Conservation (phyloP, 2,797 vertebrate genomes). For the Okamejei kenojei region DNA sequence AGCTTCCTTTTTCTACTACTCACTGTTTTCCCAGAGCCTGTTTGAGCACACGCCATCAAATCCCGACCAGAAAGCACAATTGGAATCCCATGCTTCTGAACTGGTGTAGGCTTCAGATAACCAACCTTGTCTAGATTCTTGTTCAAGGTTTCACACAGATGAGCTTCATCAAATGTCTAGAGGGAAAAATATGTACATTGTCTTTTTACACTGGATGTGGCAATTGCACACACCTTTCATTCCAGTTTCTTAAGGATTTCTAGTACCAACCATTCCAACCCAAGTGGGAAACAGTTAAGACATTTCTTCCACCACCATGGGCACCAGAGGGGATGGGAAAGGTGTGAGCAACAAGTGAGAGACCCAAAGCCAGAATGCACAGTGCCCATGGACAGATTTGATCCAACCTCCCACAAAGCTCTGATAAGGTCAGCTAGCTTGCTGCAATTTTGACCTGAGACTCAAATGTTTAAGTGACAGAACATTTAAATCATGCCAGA, state of each 20-base stretch:
- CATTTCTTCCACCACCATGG: background rate
- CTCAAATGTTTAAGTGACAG: too few species aligned
- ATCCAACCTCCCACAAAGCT: too few species aligned
- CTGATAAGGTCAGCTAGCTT: too few species aligned
- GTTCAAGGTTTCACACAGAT: slow-evolving; percentile 68
- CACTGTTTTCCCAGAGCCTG: slow-evolving; percentile 94
- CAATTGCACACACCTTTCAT: background rate
- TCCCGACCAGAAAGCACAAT: slow-evolving; percentile 76
- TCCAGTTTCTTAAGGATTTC: background rate
- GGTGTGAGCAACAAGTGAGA: too few species aligned
- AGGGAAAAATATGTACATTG: background rate
- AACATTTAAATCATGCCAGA: too few species aligned
- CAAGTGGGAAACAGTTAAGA: background rate
- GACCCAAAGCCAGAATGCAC: background rate
- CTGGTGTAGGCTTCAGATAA: slow-evolving; percentile 83
- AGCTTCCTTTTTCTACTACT: slow-evolving; percentile 46
- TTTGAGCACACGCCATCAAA: slow-evolving; percentile 95
- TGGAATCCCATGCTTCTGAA: slow-evolving; percentile 93
- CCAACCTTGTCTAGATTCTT: slow-evolving; percentile 75
- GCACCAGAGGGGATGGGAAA: too few species aligned
- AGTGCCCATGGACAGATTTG: too few species aligned
- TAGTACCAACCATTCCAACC: background rate
- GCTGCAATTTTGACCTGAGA: too few species aligned
- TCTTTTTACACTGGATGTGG: background rate
- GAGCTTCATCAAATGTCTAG: slow-evolving; percentile 78